Evolutionary conservation across 2,888 invertebrate species (phyloP).

Genomic region (Nysson spinosus): DNA sequence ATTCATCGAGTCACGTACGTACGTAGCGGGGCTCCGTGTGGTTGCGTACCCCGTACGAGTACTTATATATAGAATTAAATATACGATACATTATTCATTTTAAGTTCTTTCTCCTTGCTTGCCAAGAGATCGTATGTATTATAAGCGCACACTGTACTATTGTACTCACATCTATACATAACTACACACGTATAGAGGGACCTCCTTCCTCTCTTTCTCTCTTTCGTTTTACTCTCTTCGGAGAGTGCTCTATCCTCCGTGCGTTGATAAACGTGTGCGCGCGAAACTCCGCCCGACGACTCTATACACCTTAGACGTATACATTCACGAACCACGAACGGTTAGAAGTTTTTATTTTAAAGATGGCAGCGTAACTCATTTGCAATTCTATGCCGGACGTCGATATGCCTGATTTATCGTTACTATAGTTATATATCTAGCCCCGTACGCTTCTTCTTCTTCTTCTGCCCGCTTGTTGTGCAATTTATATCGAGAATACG

Average conservation of each 20-base stretch:
- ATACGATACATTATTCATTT: constrained; percentile 78
- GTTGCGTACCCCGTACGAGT: constrained; percentile 50
- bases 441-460: constrained; percentile 55
- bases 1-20: constrained; percentile 24
- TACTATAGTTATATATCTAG: constrained; percentile 67
- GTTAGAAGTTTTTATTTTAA: constrained; percentile 75
- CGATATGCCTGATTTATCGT: constrained; percentile 77
- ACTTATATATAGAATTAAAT: constrained; percentile 75
- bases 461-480: constrained; percentile 54
- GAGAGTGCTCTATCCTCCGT: too few species aligned
- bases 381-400: constrained; percentile 76
- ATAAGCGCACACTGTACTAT: constrained; percentile 42
- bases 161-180: too few species aligned
- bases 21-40: constrained; percentile 4
- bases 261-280: constrained; percentile 12
- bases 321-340: constrained; percentile 37
- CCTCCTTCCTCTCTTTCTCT: background rate
- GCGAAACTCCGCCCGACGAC: background rate
- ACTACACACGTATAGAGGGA: constrained; percentile 13
- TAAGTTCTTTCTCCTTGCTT: constrained; percentile 76
- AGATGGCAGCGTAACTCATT: constrained; percentile 74
- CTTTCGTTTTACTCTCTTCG: background rate
- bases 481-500: constrained; percentile 62
- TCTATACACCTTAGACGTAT: constrained; percentile 29
- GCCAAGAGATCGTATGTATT: constrained; percentile 69